Evolutionary conservation across 1,140 invertebrate species (phyloP).

Genomic region (Lucilia sericata): DNA sequence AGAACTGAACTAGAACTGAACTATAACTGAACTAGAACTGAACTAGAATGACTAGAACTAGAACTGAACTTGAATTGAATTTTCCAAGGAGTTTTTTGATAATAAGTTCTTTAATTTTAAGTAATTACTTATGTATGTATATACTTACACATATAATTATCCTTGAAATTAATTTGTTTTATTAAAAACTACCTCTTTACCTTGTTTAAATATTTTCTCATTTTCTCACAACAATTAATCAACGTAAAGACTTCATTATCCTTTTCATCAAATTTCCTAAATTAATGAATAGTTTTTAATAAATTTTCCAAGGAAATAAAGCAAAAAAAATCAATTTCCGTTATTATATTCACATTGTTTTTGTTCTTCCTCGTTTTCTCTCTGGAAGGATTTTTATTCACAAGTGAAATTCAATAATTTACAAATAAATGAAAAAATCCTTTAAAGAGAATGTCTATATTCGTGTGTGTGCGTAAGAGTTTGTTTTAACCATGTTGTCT

Average conservation of each 20-base stretch:
- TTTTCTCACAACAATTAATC: neutral
- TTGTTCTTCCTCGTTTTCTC: neutral
- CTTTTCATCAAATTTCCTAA: conserved; percentile 1
- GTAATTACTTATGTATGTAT: too few relatives aligned
- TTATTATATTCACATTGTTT: neutral
- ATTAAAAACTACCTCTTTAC: neutral
- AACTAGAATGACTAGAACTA: too few relatives aligned
- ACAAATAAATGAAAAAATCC: neutral
- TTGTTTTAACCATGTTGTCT: neutral
- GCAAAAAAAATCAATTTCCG: conserved; percentile 28
- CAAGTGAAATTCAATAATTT: neutral
- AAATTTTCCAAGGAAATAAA: neutral
- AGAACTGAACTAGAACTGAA: too few relatives aligned
- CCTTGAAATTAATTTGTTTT: conserved; percentile 1
- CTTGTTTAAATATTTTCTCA: neutral
- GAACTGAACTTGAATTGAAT: too few relatives aligned
- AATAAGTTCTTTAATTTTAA: too few relatives aligned
- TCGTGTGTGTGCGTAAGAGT: neutral
- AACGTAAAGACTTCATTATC: neutral
- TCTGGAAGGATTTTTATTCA: too few relatives aligned
- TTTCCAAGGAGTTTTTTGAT: too few relatives aligned
- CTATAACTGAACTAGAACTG: too few relatives aligned
- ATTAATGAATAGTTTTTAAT: conserved; percentile 4
- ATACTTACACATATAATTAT: neutral
- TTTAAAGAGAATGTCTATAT: neutral